A percentile compares a stretch with the other conserved stretches of the same genome.
These are phyloP conservation scores for Automeris io DNA, from an alignment of 2,888 invertebrate species.

Conservation along the genomic window DNA sequence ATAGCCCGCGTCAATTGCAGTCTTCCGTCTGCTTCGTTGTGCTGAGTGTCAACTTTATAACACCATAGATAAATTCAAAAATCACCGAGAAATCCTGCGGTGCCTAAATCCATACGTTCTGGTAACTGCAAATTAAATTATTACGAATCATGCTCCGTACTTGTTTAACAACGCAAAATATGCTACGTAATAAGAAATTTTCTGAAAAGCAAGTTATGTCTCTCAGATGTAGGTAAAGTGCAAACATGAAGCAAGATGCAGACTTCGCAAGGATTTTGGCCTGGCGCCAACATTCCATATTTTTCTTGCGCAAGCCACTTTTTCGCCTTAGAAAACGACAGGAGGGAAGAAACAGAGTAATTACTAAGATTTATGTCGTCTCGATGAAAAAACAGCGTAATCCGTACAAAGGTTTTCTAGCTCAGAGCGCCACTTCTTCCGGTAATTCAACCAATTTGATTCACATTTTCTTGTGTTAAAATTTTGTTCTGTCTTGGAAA, in stretches of 20 bases:
- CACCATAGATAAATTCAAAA: no score
- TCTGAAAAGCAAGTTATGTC: constrained; percentile 18
- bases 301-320: constrained; percentile 52
- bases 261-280: constrained; percentile 44
- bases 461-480: background rate
- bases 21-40: no score
- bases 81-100: no score
- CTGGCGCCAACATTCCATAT: constrained; percentile 41
- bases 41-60: no score
- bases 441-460: constrained; percentile 16
- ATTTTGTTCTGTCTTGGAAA: background rate
- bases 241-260: constrained; percentile 38
- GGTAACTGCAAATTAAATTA: no score
- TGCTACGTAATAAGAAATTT: no score
- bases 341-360: constrained; percentile 57
- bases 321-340: constrained; percentile 40
- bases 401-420: constrained; percentile 19
- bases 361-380: constrained; percentile 68
- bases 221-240: constrained; percentile 22
- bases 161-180: no score
- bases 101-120: no score
- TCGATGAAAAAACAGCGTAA: constrained; percentile 33
- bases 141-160: no score
- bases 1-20: no score
- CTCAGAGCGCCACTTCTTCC: constrained; percentile 15